These are phyloP conservation scores for Neodontobutis hainanensis DNA, from an alignment of 2,113 vertebrate genomes.

Conservation along the genomic window DNA sequence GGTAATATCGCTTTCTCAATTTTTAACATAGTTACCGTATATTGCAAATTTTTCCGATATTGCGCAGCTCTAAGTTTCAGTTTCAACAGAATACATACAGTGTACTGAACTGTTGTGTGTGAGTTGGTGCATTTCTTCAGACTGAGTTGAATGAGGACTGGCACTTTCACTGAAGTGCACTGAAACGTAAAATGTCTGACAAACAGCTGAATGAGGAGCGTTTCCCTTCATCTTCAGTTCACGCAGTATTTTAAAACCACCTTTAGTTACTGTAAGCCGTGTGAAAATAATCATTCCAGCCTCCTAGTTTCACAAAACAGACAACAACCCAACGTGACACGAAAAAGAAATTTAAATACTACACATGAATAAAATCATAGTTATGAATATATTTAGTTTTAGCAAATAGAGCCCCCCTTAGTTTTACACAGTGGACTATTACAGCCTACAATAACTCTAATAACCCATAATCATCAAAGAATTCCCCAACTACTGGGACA, in stretches of 20 bases:
- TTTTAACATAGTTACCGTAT: no score
- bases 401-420: no score
- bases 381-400: no score
- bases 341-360: no score
- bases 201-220: conserved; percentile 46
- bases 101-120: conserved; percentile 58
- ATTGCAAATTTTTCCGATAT: no score
- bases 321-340: no score
- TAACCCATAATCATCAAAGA: not conserved
- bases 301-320: no score
- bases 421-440: no score
- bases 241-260: conserved; percentile 3
- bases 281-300: not conserved
- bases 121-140: conserved; percentile 12
- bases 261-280: not conserved
- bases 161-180: conserved; percentile 68
- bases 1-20: no score
- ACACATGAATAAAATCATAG: no score
- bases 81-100: conserved; percentile 29
- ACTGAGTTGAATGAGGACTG: conserved; percentile 57
- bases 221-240: conserved; percentile 6
- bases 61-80: no score
- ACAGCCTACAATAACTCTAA: not conserved
- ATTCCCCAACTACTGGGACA: not conserved
- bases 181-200: conserved; percentile 64